phyloP scores from a whole-genome alignment of 2,113 vertebrate genomes.

The Phalacrocorax aristotelis region DNA sequence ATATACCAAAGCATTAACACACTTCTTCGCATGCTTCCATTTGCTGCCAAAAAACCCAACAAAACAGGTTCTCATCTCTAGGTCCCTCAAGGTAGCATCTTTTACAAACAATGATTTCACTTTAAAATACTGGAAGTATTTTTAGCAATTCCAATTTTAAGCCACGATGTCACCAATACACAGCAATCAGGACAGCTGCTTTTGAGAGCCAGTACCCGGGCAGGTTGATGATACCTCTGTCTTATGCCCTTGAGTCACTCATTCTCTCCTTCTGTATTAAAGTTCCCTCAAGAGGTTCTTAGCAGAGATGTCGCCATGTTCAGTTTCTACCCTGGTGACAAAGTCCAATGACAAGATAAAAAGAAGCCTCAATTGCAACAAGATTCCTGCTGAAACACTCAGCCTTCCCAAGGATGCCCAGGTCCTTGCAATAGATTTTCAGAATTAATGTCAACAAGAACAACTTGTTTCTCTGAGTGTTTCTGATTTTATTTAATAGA shows the following conservation, averaged over 20 bases:
- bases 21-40: not conserved
- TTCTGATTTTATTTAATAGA: not conserved
- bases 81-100: not conserved
- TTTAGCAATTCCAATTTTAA: slow-evolving; percentile 34
- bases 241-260: not conserved
- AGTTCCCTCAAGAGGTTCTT: not conserved
- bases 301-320: not conserved
- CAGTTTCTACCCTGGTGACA: not conserved
- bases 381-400: not conserved
- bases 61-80: not conserved
- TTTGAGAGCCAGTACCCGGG: not conserved
- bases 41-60: slow-evolving; percentile 7
- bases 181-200: slow-evolving; percentile 20
- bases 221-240: not conserved
- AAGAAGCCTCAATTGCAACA: not conserved
- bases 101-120: not conserved
- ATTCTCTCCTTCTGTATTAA: not conserved
- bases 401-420: not conserved
- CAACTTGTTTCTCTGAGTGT: not conserved
- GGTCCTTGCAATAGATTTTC: not conserved
- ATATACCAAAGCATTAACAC: not conserved
- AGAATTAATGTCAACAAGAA: not conserved
- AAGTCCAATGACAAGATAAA: not conserved
- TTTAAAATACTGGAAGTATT: slow-evolving; percentile 17
- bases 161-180: not conserved